Evolutionary conservation across 2,113 vertebrate genomes (phyloP), one percentile per base, ranked within the genome.

Genomic region (Salvelinus fontinalis): DNA sequence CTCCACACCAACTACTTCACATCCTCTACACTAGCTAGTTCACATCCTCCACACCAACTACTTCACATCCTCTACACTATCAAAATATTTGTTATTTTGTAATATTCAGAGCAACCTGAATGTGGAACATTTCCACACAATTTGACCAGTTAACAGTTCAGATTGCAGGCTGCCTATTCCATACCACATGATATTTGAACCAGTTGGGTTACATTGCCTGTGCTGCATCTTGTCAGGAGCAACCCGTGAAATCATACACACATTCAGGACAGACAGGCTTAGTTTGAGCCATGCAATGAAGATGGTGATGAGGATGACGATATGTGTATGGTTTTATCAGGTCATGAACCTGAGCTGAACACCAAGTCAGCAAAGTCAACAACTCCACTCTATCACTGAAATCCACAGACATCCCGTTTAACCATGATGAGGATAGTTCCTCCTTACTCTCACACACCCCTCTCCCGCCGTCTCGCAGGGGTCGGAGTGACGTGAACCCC

Each of bases 401-500:
- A 18, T 14, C 51, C 14, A 54, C 22, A 7, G 14, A 4, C 11
- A 66, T 66, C 22, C 4, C 24, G 16, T 64, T 22, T 64, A 24
- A 64, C 20, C 20, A 5, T 27, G 27, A 27, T 66, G 4, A 66
- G 27, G 5, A 66, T 66, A 66, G 14, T 27, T 66, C 64, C 14
- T 51, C 49, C 49, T 16, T 14, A 54, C 49, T 54, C 49, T 5
- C 85, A 87, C 92, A 93, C 84, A 92, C 93, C 93, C 93, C 92
- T 89, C 91, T 95, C 94, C 94, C 93, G 94, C 95, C 93, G 91
- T 94, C 96, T 96, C 95, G 94, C 94, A 95, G 95, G 91, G 93
- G 93, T 95, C 93, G 95, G 94, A 95, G 95, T 92, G 93, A 95
- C 93, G 89, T 96, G 94, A 96, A 95, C 95, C 95, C 95, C 81